Percentiles rank a stretch among this genome's conserved stretches.
Conservation (phyloP, 2,113 vertebrate genomes). For the Pituophis catenifer region DNA sequence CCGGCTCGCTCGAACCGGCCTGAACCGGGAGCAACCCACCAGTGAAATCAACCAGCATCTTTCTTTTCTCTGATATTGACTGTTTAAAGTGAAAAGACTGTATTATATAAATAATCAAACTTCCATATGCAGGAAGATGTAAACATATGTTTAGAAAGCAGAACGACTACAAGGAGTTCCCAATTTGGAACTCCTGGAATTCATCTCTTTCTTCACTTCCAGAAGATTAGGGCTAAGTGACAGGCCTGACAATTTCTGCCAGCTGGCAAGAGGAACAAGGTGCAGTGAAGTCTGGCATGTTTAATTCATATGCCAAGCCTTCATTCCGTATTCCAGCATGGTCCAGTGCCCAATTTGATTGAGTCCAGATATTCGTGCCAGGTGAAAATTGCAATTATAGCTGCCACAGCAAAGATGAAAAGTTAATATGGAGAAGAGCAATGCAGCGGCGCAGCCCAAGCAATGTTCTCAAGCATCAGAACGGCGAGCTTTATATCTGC, state of each 20-base stretch:
- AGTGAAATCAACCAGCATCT: not conserved
- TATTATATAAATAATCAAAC: not conserved
- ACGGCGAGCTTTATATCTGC: not conserved
- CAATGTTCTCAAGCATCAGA: not conserved
- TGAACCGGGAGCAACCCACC: no score
- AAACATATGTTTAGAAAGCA: not conserved
- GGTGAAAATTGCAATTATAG: slow-evolving; percentile 24
- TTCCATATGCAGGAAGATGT: not conserved
- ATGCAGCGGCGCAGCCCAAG: not conserved
- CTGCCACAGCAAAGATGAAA: not conserved
- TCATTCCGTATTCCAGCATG: not conserved
- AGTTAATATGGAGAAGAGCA: not conserved
- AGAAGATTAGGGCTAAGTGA: not conserved
- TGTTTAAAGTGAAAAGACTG: not conserved
- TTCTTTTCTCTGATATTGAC: not conserved
- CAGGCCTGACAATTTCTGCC: not conserved
- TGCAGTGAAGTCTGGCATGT: not conserved
- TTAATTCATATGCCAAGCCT: slow-evolving; percentile 10
- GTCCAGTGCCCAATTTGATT: not conserved
- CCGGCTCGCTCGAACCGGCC: no score
- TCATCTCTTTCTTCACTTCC: not conserved
- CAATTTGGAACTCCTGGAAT: not conserved
- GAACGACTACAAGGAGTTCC: not conserved
- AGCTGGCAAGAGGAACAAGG: not conserved
- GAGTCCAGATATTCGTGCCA: not conserved